These are phyloP conservation scores for Megalopta genalis DNA, from an alignment of 1,140 invertebrate species.

Conservation along the genomic window DNA sequence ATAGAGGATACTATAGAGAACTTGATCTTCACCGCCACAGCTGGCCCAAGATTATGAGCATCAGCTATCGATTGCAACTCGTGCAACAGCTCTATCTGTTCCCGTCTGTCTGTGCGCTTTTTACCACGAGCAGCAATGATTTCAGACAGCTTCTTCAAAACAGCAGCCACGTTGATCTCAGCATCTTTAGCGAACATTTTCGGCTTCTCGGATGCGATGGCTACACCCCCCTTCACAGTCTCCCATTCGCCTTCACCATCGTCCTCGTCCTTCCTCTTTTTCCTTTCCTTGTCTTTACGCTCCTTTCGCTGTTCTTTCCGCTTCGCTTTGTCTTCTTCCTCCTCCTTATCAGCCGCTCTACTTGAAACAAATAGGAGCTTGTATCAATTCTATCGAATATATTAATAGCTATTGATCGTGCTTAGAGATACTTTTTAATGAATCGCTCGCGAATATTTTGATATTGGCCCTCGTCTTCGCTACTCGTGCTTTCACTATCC, in stretches of 20 bases:
- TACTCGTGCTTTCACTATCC: slow-evolving; percentile 87
- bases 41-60: slow-evolving; percentile 92
- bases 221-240: slow-evolving; percentile 90
- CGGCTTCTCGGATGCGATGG: slow-evolving; percentile 89
- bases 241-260: slow-evolving; percentile 94
- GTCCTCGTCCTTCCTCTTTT: slow-evolving; percentile 83
- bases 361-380: slow-evolving; percentile 35
- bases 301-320: slow-evolving; percentile 83
- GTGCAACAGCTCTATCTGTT: slow-evolving; percentile 95
- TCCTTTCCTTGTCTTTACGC: slow-evolving; percentile 82
- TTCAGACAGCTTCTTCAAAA: slow-evolving; percentile 96
- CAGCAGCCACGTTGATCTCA: slow-evolving; percentile 94
- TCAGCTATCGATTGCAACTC: slow-evolving; percentile 93
- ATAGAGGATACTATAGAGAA: slow-evolving; percentile 96
- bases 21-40: slow-evolving; percentile 94
- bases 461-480: slow-evolving; percentile 89
- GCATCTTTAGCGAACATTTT: slow-evolving; percentile 99
- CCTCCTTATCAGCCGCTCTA: slow-evolving; percentile 85
- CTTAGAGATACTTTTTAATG: slow-evolving; percentile 85
- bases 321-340: slow-evolving; percentile 86
- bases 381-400: neutral
- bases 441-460: slow-evolving; percentile 89
- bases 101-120: slow-evolving; percentile 93
- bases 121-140: slow-evolving; percentile 97
- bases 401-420: slow-evolving; percentile 3